Conservation (phyloP, 2,113 vertebrate species). For the Epinephelus lanceolatus region DNA sequence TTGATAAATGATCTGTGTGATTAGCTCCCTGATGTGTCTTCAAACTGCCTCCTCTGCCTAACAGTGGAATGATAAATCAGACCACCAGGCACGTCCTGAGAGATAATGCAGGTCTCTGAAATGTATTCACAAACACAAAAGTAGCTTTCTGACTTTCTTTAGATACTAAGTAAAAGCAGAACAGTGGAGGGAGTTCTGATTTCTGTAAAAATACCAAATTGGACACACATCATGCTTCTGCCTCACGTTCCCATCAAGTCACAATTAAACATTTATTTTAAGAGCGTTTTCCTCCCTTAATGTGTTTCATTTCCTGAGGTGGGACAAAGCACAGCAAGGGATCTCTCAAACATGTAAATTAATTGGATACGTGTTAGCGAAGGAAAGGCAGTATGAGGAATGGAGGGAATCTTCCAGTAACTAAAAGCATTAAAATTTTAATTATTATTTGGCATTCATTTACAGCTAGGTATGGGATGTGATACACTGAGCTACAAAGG, state of each 20-base stretch:
- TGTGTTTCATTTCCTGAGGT: not conserved
- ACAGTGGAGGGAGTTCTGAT: not conserved
- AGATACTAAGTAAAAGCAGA: not conserved
- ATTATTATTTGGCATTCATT: not conserved
- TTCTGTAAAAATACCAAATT: not conserved
- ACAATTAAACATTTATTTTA: not conserved
- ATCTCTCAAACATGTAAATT: not conserved
- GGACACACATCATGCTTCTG: not conserved
- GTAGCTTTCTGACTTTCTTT: not conserved
- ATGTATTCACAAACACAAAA: not conserved
- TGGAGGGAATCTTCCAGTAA: not conserved
- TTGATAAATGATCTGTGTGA: slow-evolving; percentile 36
- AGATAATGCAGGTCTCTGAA: not conserved
- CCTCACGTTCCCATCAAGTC: not conserved
- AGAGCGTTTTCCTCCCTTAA: not conserved
- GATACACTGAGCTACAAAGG: slow-evolving; percentile 13
- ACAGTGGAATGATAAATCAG: not conserved
- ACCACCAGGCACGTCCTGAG: not conserved
- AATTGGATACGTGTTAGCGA: not conserved
- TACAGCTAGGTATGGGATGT: not conserved
- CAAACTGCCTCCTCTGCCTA: not conserved
- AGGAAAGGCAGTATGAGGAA: too few species aligned
- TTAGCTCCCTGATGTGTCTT: slow-evolving; percentile 38
- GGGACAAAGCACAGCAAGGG: not conserved
- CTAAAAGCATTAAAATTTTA: not conserved